Evolutionary conservation across 2,888 invertebrate species (phyloP).

Genomic region (Abscondita cerata): DNA sequence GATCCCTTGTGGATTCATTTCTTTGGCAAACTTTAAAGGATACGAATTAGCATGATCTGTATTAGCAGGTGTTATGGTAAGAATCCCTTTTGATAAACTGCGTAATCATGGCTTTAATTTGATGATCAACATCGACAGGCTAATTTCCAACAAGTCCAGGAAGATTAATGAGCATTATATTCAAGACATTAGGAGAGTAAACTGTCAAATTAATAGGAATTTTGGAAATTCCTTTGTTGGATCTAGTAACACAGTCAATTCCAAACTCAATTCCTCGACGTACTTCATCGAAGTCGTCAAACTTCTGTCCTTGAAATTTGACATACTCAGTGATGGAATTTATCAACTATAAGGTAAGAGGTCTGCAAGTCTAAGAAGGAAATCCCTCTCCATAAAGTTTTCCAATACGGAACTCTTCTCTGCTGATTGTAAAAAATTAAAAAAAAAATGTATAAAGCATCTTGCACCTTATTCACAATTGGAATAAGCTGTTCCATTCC

Average conservation of each 20-base stretch:
- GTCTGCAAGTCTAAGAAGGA: conserved; percentile 94
- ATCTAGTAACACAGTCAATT: conserved; percentile 96
- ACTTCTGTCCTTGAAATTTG: conserved; percentile 97
- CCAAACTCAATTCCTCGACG: conserved; percentile 97
- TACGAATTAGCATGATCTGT: conserved; percentile 99
- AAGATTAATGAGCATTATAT: conserved; percentile 91
- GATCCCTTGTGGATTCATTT: conserved; percentile 94
- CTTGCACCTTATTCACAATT: conserved; percentile 99
- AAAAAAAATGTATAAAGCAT: conserved; percentile 99
- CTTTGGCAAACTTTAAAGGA: conserved; percentile 97
- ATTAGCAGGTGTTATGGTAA: conserved; percentile 97
- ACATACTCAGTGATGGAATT: conserved; percentile 87
- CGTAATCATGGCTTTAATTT: conserved; percentile 93
- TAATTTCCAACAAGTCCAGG: conserved; percentile 98
- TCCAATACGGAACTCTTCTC: conserved; percentile 99
- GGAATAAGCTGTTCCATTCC: conserved; percentile 99
- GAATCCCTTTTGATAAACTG: conserved; percentile 94
- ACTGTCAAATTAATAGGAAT: conserved; percentile 98
- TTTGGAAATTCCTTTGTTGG: conserved; percentile 98
- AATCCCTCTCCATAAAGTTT: conserved; percentile 99
- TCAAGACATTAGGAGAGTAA: conserved; percentile 95
- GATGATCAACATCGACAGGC: conserved; percentile 92
- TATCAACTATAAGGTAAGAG: conserved; percentile 92
- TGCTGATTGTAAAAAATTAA: conserved; percentile 99
- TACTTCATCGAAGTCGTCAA: conserved; percentile 94